Evolutionary conservation across 1,140 invertebrate genomes (phyloP), one percentile per base, ranked within the genome.

Genomic region (Pseudomyrmex gracilis): DNA sequence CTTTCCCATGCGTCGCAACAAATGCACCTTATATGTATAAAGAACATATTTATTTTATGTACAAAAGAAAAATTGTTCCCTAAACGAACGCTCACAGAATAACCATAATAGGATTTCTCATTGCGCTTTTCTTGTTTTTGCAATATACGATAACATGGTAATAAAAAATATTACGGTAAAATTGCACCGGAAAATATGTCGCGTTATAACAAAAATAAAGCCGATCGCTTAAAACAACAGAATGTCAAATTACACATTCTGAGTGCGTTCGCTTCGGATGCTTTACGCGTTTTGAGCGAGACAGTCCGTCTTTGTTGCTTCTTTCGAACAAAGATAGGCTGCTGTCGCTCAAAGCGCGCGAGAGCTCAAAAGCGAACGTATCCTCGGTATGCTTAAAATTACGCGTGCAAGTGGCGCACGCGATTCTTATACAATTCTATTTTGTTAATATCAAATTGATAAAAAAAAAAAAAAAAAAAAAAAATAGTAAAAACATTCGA

Each of bases 1-100:
- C 93, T 94, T 92, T 93, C 93, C 93, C 93, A 93, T 93, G 90
- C 85, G 92, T 93, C 91, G 92, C 93, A 93, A 92, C 92, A 93
- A 94, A 94, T 94, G 92, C 92, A 93, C 90, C 92, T 93, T 94
- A 93, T 67, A 77, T 34, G 34, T 34, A 34, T 34, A 34, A 34
- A 34, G 67, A 92, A 93, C 86, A 83, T 93, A 93, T 90, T 91
- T 91, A 90, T 71, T 90, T 91, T 94, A 94, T 94, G 86, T 94
- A 94, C 92, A 94, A 89, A 90, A 93, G 22, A 78, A 49, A 77
- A 77, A 89, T 89, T 93, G 91, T 68, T 90, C 85, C 90, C 73
- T 88, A 77, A 87, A 85, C 89, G 90, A 83, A 55, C 89, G 89
- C 67, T 73, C 78, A 78, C 15, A 74, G 88, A 91, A 90, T 78